Conservation (phyloP, 2,797 vertebrate species). For the Sparidentex hasta region DNA sequence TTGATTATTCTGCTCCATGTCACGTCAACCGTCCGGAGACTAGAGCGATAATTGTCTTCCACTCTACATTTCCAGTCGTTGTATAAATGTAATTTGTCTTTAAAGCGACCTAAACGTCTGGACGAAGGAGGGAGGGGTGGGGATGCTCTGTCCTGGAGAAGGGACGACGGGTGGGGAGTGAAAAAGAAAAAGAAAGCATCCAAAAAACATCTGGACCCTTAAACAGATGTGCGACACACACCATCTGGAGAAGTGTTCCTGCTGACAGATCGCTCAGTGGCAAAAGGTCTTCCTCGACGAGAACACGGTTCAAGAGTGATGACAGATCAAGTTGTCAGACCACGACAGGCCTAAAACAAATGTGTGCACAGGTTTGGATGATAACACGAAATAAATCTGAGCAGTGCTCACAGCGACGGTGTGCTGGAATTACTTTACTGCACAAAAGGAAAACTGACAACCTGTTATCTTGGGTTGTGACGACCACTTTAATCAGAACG, state of each 20-base stretch:
- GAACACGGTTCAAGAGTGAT: conserved; percentile 36
- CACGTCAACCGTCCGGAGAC: background rate
- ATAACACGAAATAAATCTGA: conserved; percentile 1
- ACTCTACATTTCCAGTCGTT: background rate
- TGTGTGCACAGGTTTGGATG: background rate
- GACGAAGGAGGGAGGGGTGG: conserved; percentile 28
- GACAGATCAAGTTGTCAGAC: conserved; percentile 43
- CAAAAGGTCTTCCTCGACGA: conserved; percentile 45
- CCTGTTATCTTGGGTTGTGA: conserved; percentile 5
- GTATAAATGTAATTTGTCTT: background rate
- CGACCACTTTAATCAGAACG: background rate
- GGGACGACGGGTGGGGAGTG: conserved; percentile 42
- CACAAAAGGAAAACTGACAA: background rate
- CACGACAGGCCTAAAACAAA: conserved; percentile 9
- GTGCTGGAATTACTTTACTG: background rate
- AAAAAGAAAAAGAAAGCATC: conserved; percentile 59
- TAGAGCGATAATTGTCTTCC: background rate
- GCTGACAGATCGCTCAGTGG: conserved; percentile 61
- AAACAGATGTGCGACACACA: conserved; percentile 65
- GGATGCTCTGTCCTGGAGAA: conserved; percentile 41
- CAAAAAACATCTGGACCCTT: conserved; percentile 80
- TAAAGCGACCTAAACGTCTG: conserved; percentile 54
- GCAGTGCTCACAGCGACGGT: background rate
- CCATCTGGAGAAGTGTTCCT: conserved; percentile 76
- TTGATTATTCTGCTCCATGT: background rate